Evolutionary conservation across 2,888 invertebrate genomes (phyloP), one percentile per base, ranked within the genome.

Genomic region (Phalera bucephala): DNA sequence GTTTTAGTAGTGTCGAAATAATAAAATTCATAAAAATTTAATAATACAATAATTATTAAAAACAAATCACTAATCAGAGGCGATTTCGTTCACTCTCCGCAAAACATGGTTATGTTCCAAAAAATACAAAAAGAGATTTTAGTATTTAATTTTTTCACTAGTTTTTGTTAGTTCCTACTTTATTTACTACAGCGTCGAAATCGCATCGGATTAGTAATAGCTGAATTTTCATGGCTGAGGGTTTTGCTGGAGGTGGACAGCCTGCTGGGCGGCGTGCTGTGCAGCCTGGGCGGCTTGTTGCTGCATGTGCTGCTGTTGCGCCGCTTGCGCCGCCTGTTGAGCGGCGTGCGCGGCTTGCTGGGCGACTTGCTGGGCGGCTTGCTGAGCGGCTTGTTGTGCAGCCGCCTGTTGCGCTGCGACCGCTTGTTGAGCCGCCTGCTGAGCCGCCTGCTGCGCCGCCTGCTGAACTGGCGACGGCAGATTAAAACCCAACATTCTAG

Each of bases 151-250:
- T 45, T 50, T 57, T 47, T 19, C 45, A 17, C 49, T 56, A 52
- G 28, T 42, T 45, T 49, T 70, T 71, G 66, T 60, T 58, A 64
- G 59, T 63, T 54, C 53, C 59, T 62, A 64, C 57, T 49, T 57
- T 69, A 48, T 46, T 48, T 47, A 55, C 60, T 65, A 52, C 57
- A 56, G 51, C 44, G 64, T 64, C 52, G 83, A 86, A 87, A 89
- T 86, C 84, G 85, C 83, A 58, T 89, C 85, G 76, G 86, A 87
- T 94, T 94, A 94, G 94, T 94, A 94, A 91, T 94, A 94, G 91
- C 91, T 93, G 89, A 94, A 94, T 87, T 94, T 94, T 95, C 95
- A 95, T 93, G 95, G 91, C 71, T 93, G 93, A 63, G 90, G 87
- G 63, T 89, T 90, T 61, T 91, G 78, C 72, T 92, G 85, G 36